A percentile compares a stretch with the other conserved stretches of the same genome.
Conservation (phyloP, 2,888 invertebrate genomes). For the Temnothorax unifasciatus region DNA sequence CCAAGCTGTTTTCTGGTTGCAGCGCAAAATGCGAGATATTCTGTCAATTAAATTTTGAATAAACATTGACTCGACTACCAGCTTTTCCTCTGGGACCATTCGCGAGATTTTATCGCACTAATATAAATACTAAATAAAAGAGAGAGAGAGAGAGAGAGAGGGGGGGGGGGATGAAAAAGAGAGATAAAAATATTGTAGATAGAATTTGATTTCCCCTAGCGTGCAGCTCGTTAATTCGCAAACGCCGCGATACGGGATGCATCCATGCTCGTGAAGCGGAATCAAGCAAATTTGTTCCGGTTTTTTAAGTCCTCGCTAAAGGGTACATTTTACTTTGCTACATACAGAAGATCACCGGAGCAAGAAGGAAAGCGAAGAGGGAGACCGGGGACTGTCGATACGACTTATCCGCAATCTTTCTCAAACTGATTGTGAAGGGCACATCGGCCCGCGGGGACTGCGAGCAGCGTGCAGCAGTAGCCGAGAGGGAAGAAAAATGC, state of each 20-base stretch:
- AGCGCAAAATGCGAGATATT: background rate
- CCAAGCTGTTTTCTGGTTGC: background rate
- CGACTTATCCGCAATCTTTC: conserved; percentile 60
- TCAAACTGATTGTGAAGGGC: conserved; percentile 67
- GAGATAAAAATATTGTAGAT: background rate
- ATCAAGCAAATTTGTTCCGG: background rate
- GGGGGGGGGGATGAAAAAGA: no score
- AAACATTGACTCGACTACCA: background rate
- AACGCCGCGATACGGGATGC: background rate
- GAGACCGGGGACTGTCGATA: conserved; percentile 61
- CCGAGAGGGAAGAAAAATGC: conserved; percentile 17
- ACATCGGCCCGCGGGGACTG: conserved; percentile 43
- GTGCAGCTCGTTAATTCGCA: conserved; percentile 26
- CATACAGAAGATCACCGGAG: conserved; percentile 8
- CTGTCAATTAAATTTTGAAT: conserved; percentile 34
- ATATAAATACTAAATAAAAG: conserved; percentile 24
- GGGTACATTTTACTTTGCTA: background rate
- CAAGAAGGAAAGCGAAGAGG: conserved; percentile 23
- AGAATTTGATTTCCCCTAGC: background rate
- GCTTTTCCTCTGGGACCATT: background rate
- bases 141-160: background rate
- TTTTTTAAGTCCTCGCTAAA: conserved; percentile 2
- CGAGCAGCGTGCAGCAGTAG: conserved; percentile 20
- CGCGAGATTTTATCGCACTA: background rate
- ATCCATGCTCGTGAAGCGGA: background rate